These are phyloP conservation scores for Anthophora plumipes DNA, from an alignment of 2,888 invertebrate genomes.

Conservation along the genomic window DNA sequence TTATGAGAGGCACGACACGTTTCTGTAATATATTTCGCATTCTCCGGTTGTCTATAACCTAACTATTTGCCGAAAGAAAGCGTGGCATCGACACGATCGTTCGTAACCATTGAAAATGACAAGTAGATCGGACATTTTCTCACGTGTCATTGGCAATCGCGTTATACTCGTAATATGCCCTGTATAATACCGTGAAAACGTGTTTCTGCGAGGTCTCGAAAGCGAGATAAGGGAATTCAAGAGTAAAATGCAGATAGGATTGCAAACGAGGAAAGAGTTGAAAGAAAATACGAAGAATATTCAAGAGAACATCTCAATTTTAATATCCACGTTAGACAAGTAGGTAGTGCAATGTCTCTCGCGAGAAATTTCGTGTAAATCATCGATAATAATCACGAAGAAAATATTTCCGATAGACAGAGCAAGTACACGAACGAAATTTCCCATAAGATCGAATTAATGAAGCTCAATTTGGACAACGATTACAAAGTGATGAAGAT, in stretches of 20 bases:
- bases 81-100: neutral
- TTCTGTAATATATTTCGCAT: too few species aligned
- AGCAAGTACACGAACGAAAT: neutral
- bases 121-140: neutral
- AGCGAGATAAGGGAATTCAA: slow-evolving; percentile 13
- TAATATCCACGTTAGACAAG: slow-evolving; percentile 30
- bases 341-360: slow-evolving; percentile 16
- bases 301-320: slow-evolving; percentile 5
- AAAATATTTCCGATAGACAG: slow-evolving; percentile 25
- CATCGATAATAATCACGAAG: neutral
- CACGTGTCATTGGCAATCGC: neutral
- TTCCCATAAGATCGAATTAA: slow-evolving; percentile 4
- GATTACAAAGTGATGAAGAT: slow-evolving; percentile 44
- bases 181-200: too few species aligned
- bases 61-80: neutral
- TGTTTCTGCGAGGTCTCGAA: slow-evolving; percentile 7
- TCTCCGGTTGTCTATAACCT: neutral
- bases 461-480: slow-evolving; percentile 52
- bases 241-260: neutral
- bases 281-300: slow-evolving; percentile 28
- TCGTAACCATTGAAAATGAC: neutral
- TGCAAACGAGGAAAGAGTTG: slow-evolving; percentile 47
- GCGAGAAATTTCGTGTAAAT: neutral
- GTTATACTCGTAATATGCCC: neutral
- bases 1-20: neutral